Evolutionary conservation across 1,140 invertebrate genomes (phyloP).

Genomic region (Drosophila sucinea): DNA sequence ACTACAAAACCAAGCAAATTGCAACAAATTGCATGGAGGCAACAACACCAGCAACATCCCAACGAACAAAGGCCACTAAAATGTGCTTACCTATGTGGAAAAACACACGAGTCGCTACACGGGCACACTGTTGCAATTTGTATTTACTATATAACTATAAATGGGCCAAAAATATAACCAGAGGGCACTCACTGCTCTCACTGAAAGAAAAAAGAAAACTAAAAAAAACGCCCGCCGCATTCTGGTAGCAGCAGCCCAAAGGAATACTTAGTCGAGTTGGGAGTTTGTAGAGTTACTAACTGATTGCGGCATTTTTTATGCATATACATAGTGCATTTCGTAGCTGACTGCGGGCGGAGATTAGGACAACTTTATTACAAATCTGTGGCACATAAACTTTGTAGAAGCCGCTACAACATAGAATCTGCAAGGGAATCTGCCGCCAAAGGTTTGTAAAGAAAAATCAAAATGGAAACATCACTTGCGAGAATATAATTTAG

Average conservation of each 20-base stretch:
- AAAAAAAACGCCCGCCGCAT: constrained; percentile 38
- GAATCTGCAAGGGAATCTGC: constrained; percentile 18
- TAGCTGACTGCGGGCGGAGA: constrained; percentile 41
- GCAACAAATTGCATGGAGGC: constrained; percentile 70
- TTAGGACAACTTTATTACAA: constrained; percentile 67
- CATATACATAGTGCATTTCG: constrained; percentile 37
- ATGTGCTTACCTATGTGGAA: constrained; percentile 69
- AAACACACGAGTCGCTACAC: constrained; percentile 51
- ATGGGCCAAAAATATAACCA: constrained; percentile 11
- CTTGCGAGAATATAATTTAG: too few species aligned
- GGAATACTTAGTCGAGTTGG: constrained; percentile 34
- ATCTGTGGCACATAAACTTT: constrained; percentile 42
- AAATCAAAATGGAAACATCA: not conserved
- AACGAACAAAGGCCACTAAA: constrained; percentile 45
- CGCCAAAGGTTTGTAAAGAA: not conserved
- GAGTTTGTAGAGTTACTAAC: constrained; percentile 45
- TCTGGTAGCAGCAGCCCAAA: constrained; percentile 2
- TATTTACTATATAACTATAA: constrained; percentile 55
- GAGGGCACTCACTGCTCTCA: not conserved
- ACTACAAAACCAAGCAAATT: constrained; percentile 56
- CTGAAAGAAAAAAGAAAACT: constrained; percentile 18
- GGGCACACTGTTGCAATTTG: constrained; percentile 42
- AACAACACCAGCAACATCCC: constrained; percentile 11
- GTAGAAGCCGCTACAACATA: constrained; percentile 2
- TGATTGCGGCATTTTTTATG: constrained; percentile 58